Base-by-base conservation (phyloP, 2,797 vertebrate genomes). In the Protosalanx chinensis region DNA sequence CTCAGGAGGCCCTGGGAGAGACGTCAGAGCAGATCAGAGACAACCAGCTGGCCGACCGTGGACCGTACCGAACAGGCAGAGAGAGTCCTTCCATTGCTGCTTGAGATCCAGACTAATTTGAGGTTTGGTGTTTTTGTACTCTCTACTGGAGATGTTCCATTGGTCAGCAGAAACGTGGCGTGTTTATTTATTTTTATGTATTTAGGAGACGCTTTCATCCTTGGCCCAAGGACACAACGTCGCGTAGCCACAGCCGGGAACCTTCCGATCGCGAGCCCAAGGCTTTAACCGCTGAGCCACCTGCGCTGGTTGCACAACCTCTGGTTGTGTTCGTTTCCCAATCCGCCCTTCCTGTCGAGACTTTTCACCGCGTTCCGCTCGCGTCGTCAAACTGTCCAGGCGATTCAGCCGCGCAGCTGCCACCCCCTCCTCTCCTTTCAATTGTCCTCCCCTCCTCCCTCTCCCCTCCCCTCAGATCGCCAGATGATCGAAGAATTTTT, bases 401-500 rank as follows among this genome's bases (percentile, higher is more conserved):
- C 56, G 30, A 20, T 74, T 37, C 27, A 71, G 49, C 46, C 62
- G 70, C 41, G 32, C 63, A 2, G 5, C 64, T 71, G 71, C 62
- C 51, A 30, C 5, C 72, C n/a, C 18, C 59, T 72, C 7, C 1
- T 8, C 35, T 37, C 68, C 58, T 30, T 35, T 5, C 27, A 56
- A 56, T 32, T 56, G 13, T 23, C 35, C 35, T 10, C 37, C 33
- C 58, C 51, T 32, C 71, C 67, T 68, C 49, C 60, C 23, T 27
- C 23, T 27, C 23, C 23, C 23, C 23, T 27, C 23, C 23, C 23
- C 23, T 27, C 59, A 70, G 64, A 71, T 49, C 74, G 60, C 65
- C 72, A 77, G 80, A 79, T 89, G 88, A 90, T 88, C 88, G 85
- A 89, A 90, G 86, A 83, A 88, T 88, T 87, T 64, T 75, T 76